Evolutionary conservation across 2,797 vertebrate genomes (phyloP), one percentile per base, ranked within the genome.

Genomic region (Paramormyrops hopkinsi): DNA sequence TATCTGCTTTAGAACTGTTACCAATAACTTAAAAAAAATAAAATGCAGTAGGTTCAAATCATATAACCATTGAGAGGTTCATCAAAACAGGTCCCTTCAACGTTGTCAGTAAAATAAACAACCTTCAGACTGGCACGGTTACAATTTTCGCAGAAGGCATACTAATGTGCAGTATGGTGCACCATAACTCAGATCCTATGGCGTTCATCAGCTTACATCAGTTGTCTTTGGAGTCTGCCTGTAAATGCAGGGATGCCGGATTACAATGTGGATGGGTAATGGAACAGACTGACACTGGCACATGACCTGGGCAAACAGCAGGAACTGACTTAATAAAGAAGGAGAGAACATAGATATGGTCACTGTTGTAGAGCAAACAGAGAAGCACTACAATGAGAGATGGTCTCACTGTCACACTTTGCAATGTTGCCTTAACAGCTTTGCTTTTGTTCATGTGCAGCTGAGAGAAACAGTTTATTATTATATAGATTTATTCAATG

Each of bases 11-110:
- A 29, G 46, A 85, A n/a, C 37, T 82, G 76, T 46, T 82, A 82
- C 41, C 76, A 82, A 82, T 82, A 82, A 82, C 37, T 82, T 82
- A 82, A 82, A 82, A 82, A 82, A 82, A 46, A 46, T 79, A 82
- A 82, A 82, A 82, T 46, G 76, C 37, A 82, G 41, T 82, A 82
- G 76, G 76, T 82, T 82, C 41, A 41, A 82, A 82, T 46, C 76
- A 46, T 46, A 82, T 46, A 46, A 82, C 37, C 37, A 82, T 22
- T 33, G 41, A 82, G 76, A 82, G 19, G 76, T 82, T 82, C 76
- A 82, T 82, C 41, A 82, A 44, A 44, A 82, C 17, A 82, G 76
- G 37, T 82, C 76, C 41, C 76, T 82, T 82, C 41, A 46, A 46
- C 76, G 44, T 82, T 82, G 17, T 82, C 76, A 82, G 76, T 19